Evolutionary conservation across 2,888 invertebrate genomes (phyloP).

Genomic region (Catocala sponsa): DNA sequence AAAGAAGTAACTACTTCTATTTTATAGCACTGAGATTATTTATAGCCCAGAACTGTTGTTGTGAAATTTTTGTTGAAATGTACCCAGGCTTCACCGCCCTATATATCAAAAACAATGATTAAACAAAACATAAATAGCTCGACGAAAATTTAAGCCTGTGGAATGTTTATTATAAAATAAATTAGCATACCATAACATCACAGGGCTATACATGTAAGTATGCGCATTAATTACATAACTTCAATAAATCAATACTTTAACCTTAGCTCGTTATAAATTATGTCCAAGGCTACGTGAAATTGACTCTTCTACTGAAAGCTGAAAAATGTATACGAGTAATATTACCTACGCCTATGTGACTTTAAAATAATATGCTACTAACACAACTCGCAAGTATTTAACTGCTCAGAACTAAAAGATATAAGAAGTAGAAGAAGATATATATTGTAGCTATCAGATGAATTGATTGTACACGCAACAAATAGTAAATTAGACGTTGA

Average conservation of each 20-base stretch:
- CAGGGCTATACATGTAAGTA: slow-evolving; percentile 32
- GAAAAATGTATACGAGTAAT: slow-evolving; percentile 4
- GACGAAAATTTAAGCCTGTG: slow-evolving; percentile 22
- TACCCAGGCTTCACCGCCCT: not conserved
- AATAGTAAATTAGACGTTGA: no score
- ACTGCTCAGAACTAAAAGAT: no score
- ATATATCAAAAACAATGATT: slow-evolving; percentile 25
- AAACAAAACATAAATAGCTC: slow-evolving; percentile 28
- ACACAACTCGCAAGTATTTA: no score
- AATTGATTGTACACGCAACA: no score
- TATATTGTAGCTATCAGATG: no score
- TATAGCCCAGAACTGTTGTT: no score
- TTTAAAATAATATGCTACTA: not conserved
- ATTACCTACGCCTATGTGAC: not conserved
- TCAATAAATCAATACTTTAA: slow-evolving; percentile 35
- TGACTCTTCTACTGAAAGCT: not conserved
- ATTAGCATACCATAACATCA: slow-evolving; percentile 33
- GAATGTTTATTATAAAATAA: slow-evolving; percentile 42
- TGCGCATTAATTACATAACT: slow-evolving; percentile 36
- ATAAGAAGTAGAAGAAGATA: no score
- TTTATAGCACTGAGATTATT: no score
- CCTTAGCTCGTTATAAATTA: slow-evolving; percentile 22
- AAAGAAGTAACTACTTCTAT: no score
- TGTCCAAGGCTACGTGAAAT: slow-evolving; percentile 20
- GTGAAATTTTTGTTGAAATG: not conserved